phyloP scores from a whole-genome alignment of 2,888 invertebrate species.

The Rhagonycha fulva region DNA sequence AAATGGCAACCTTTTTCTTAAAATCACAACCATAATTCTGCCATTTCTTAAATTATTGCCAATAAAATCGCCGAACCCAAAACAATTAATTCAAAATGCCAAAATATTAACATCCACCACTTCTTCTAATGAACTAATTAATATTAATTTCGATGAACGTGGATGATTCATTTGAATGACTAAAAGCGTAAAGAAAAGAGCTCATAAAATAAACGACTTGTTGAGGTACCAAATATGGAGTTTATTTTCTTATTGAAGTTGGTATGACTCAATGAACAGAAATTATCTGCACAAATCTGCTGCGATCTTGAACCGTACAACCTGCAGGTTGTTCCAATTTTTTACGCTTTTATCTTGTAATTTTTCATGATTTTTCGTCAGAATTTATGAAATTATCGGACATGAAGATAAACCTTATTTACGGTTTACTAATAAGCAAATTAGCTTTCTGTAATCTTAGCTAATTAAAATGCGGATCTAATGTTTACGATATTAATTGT shows the following conservation, averaged over 20 bases:
- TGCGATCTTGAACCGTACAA: not conserved
- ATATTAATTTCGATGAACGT: not conserved
- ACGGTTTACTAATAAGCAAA: not conserved
- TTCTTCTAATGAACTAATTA: not conserved
- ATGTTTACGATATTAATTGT: not conserved
- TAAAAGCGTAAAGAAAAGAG: not conserved
- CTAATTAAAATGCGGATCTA: not conserved
- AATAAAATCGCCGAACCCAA: not conserved
- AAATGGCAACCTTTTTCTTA: constrained; percentile 9
- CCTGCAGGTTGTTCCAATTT: not conserved
- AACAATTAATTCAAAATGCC: not conserved
- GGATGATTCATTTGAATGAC: not conserved
- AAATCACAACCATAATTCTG: not conserved
- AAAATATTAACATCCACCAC: not conserved
- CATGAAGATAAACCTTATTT: not conserved
- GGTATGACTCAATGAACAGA: not conserved
- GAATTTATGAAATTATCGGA: not conserved
- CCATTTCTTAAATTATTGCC: not conserved
- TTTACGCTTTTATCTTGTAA: not conserved
- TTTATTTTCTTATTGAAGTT: not conserved
- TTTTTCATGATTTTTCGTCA: not conserved
- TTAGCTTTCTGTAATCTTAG: not conserved
- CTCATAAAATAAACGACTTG: not conserved
- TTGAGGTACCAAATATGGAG: not conserved
- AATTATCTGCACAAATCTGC: not conserved